Evolutionary conservation across 2,797 vertebrate genomes (phyloP).

Genomic region (Pterois miles): DNA sequence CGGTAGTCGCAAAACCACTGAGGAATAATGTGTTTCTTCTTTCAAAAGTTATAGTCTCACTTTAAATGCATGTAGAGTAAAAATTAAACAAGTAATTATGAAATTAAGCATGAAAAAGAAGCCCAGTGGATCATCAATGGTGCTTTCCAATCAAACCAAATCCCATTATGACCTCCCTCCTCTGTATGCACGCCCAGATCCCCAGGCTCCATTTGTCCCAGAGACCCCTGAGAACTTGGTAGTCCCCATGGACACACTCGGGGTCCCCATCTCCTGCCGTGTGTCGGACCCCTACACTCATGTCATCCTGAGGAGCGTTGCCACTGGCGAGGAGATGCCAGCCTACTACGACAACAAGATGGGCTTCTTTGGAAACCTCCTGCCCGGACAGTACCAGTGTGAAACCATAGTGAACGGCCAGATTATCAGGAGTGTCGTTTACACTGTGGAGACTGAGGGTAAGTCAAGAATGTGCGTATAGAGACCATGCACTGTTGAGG

Average conservation of each 20-base stretch:
- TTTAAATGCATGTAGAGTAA: background rate
- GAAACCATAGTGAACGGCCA: conserved; percentile 81
- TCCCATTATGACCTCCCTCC: background rate
- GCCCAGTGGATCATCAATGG: background rate
- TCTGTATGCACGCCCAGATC: conserved; percentile 79
- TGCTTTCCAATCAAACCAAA: background rate
- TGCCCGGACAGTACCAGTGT: conserved; percentile 87
- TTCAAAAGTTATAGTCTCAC: background rate
- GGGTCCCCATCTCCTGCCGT: conserved; percentile 88
- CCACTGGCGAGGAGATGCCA: conserved; percentile 69
- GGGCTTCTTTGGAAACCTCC: conserved; percentile 87
- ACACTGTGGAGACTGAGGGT: conserved; percentile 86
- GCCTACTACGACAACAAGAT: conserved; percentile 85
- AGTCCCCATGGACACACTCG: conserved; percentile 67
- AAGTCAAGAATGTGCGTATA: conserved; percentile 18
- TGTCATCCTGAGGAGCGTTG: conserved; percentile 83
- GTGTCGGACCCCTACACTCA: conserved; percentile 85
- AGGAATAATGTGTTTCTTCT: background rate
- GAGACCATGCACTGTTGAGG: background rate
- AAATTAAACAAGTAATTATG: background rate
- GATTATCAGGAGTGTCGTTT: conserved; percentile 81
- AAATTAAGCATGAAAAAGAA: background rate
- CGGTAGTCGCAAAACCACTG: background rate
- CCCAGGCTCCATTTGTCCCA: conserved; percentile 86
- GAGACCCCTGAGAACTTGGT: conserved; percentile 77